Percentiles rank a stretch among this genome's conserved stretches.
Conservation (phyloP, 1,140 invertebrate species). For the Apis mellifera region DNA sequence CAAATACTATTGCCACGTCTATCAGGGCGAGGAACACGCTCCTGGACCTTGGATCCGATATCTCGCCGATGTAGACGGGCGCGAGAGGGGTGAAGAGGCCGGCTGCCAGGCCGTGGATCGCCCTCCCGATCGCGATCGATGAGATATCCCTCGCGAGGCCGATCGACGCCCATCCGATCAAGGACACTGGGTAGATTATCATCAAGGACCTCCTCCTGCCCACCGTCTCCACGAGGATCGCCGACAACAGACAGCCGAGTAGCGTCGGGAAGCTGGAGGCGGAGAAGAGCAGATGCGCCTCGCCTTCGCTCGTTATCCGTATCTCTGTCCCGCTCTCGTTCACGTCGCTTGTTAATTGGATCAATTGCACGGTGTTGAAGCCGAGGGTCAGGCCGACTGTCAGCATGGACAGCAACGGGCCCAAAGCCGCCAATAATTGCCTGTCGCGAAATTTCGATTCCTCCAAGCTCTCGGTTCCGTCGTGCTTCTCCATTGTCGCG, state of each 20-base stretch:
- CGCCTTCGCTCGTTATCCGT: background rate
- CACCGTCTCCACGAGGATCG: slow-evolving; percentile 85
- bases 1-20: slow-evolving; percentile 82
- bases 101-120: slow-evolving; percentile 85
- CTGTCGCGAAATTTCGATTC: slow-evolving; percentile 42
- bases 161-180: slow-evolving; percentile 87
- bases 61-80: slow-evolving; percentile 82
- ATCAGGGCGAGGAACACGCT: slow-evolving; percentile 83
- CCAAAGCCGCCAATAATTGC: slow-evolving; percentile 81
- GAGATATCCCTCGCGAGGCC: slow-evolving; percentile 78
- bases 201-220: slow-evolving; percentile 85
- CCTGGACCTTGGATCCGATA: slow-evolving; percentile 82
- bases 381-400: slow-evolving; percentile 83
- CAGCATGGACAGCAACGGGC: slow-evolving; percentile 82
- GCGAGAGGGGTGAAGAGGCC: slow-evolving; percentile 81
- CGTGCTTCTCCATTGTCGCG: background rate
- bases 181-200: slow-evolving; percentile 83
- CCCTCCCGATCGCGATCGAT: slow-evolving; percentile 82
- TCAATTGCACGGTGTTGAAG: slow-evolving; percentile 84
- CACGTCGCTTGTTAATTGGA: background rate
- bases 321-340: too few relatives aligned
- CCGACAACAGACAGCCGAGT: slow-evolving; percentile 83
- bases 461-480: background rate
- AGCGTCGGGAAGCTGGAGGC: slow-evolving; percentile 74
- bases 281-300: background rate